Conservation (phyloP, 2,888 invertebrate genomes). For the Polietes domitor region DNA sequence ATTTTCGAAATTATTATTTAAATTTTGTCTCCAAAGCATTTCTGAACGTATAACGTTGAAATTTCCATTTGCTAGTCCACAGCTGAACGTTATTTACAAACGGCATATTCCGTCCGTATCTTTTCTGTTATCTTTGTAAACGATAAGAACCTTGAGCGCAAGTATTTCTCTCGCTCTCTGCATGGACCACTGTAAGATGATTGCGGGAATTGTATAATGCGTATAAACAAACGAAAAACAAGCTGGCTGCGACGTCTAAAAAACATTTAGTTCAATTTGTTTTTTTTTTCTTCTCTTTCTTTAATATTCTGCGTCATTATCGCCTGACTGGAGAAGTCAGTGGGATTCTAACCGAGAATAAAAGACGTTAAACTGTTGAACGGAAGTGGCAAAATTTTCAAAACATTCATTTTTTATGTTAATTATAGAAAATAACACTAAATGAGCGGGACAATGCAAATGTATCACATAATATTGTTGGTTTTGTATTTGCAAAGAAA, state of each 20-base stretch:
- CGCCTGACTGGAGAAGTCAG: not conserved
- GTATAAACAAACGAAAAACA: not conserved
- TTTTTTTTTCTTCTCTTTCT: not conserved
- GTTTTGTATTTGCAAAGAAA: slow-evolving; percentile 45
- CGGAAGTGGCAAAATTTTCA: slow-evolving; percentile 8
- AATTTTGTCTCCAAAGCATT: too few species aligned
- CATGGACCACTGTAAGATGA: not conserved
- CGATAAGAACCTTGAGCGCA: slow-evolving; percentile 21
- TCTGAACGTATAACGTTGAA: too few species aligned
- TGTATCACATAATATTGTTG: slow-evolving; percentile 45
- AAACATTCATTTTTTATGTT: not conserved
- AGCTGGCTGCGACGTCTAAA: not conserved
- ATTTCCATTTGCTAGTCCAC: too few species aligned
- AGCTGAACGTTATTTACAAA: not conserved
- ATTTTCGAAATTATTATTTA: too few species aligned
- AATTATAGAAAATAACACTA: not conserved
- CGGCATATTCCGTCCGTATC: not conserved
- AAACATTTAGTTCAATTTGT: not conserved
- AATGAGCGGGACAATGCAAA: not conserved
- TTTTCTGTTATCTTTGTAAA: slow-evolving; percentile 7
- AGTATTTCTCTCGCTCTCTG: not conserved
- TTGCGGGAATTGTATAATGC: not conserved
- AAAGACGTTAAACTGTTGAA: not conserved
- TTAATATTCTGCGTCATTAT: not conserved
- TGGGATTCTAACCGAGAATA: not conserved